Percentiles rank a stretch among this genome's conserved stretches.
Conservation (phyloP, 2,113 vertebrate species). For the Eublepharis macularius region DNA sequence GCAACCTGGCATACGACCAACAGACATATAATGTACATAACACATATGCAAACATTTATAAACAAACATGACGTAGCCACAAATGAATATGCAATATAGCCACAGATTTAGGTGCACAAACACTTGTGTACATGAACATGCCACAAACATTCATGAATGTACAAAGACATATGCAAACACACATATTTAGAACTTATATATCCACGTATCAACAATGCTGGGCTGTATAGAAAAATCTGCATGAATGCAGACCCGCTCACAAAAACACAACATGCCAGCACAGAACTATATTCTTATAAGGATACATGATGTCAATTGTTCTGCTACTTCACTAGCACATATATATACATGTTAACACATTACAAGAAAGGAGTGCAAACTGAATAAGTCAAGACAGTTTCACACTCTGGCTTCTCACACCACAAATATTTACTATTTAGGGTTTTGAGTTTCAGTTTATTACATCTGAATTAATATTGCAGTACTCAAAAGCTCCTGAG, state of each 20-base stretch:
- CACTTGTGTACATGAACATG: background rate
- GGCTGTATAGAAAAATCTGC: background rate
- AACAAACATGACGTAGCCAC: no score
- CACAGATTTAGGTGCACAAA: background rate
- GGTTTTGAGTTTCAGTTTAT: background rate
- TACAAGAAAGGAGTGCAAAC: background rate
- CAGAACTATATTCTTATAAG: background rate
- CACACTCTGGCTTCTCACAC: background rate
- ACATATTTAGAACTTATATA: background rate
- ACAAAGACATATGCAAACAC: background rate
- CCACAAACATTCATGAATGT: background rate
- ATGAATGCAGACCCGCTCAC: background rate
- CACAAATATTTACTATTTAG: background rate
- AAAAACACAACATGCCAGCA: background rate
- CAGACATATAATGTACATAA: background rate
- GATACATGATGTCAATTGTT: background rate
- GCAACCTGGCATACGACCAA: background rate
- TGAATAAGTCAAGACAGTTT: background rate
- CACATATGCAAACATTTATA: no score
- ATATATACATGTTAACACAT: background rate
- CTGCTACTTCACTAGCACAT: background rate
- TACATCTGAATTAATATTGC: background rate
- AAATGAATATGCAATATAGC: background rate
- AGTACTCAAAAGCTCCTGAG: background rate
- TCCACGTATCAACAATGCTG: background rate